Conservation (phyloP, 2,113 vertebrate genomes). For the Protobothrops flavoviridis region DNA sequence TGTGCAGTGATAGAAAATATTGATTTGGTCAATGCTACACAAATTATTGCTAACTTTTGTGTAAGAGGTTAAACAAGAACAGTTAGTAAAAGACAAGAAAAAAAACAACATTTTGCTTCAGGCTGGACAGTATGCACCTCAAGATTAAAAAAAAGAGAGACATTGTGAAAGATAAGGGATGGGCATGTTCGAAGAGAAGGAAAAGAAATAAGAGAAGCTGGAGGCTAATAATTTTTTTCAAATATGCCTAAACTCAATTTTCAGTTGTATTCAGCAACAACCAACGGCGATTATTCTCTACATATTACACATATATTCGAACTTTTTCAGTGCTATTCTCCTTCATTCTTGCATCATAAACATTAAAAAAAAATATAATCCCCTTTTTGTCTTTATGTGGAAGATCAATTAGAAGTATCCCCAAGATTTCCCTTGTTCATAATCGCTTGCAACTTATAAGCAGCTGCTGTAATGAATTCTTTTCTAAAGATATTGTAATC, state of each 20-base stretch:
- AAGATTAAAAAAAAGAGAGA: neutral
- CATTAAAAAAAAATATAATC: neutral
- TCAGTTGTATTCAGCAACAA: neutral
- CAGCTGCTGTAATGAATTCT: neutral
- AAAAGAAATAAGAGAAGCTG: neutral
- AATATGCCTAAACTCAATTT: constrained; percentile 1
- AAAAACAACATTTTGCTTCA: neutral
- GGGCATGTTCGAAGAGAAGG: neutral
- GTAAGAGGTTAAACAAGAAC: neutral
- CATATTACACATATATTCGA: neutral
- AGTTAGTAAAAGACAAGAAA: neutral
- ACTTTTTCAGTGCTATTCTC: neutral
- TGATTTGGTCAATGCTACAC: neutral
- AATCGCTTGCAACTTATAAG: neutral
- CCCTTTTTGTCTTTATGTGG: neutral
- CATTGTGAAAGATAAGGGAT: constrained; percentile 1
- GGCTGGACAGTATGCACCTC: neutral
- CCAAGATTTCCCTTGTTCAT: neutral
- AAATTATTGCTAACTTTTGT: neutral
- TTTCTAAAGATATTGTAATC: neutral
- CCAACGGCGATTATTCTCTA: neutral
- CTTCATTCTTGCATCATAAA: neutral
- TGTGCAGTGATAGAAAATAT: neutral
- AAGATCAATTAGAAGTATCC: neutral
- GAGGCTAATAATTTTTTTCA: neutral